These are phyloP conservation scores for Dicrostonyx torquatus DNA, from an alignment of 2,797 vertebrate species.

Conservation along the genomic window DNA sequence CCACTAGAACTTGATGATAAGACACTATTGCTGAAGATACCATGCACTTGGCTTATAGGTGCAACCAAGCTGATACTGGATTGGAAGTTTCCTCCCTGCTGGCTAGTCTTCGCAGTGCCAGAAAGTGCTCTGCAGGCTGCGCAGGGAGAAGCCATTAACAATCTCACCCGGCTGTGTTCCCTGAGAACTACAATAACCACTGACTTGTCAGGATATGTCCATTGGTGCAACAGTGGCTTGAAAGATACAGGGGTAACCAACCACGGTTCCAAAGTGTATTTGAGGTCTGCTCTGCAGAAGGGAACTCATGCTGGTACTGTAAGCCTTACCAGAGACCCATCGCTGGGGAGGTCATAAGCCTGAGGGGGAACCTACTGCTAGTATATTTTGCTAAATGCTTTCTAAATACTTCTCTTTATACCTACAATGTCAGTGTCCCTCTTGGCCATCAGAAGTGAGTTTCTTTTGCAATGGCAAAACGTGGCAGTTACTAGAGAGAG, in stretches of 20 bases:
- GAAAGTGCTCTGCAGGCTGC: neutral
- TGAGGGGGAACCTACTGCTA: neutral
- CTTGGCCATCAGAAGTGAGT: neutral
- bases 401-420: neutral
- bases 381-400: neutral
- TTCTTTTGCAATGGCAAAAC: neutral
- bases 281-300: neutral
- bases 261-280: neutral
- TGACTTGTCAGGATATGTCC: neutral
- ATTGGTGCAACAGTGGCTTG: neutral
- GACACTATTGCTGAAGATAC: neutral
- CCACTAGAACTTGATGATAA: neutral
- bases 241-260: neutral
- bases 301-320: neutral
- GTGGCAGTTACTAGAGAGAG: neutral
- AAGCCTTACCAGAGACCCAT: neutral
- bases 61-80: neutral
- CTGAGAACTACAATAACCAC: neutral
- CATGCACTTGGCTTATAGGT: neutral
- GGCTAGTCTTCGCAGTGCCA: neutral
- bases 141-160: neutral
- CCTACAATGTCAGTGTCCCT: neutral
- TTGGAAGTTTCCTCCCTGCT: neutral
- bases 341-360: neutral
- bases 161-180: neutral